phyloP scores from a whole-genome alignment of 2,888 invertebrate genomes.

The Caenorhabditis sinica region DNA sequence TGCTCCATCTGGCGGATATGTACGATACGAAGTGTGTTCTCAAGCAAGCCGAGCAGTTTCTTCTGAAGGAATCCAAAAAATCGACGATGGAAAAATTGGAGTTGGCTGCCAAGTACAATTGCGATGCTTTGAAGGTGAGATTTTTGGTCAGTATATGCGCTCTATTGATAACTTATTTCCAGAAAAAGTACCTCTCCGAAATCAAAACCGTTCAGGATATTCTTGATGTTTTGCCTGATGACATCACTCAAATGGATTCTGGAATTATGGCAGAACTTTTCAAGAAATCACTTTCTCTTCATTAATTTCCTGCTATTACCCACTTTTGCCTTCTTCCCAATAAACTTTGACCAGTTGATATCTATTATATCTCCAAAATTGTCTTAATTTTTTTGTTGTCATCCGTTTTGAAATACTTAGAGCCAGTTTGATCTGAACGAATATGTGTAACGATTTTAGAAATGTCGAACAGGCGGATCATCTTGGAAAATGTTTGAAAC shows the following conservation, averaged over 20 bases:
- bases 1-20: not conserved
- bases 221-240: not conserved
- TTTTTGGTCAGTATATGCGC: no score
- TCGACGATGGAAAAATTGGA: not conserved
- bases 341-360: no score
- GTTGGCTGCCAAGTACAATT: not conserved
- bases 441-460: no score
- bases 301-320: no score
- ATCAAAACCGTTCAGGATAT: not conserved
- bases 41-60: not conserved
- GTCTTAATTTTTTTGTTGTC: no score
- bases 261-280: not conserved
- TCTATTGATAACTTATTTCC: not conserved
- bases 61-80: not conserved
- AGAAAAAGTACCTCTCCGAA: constrained; percentile 1
- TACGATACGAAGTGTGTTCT: not conserved
- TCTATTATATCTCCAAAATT: no score
- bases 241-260: not conserved
- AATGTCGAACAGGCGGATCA: no score
- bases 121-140: not conserved
- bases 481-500: no score
- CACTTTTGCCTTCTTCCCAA: no score
- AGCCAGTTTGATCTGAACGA: no score
- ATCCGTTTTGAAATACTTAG: no score
- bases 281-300: not conserved